Conservation (phyloP, 2,797 vertebrate species). For the Phaenicophaeus curvirostris region DNA sequence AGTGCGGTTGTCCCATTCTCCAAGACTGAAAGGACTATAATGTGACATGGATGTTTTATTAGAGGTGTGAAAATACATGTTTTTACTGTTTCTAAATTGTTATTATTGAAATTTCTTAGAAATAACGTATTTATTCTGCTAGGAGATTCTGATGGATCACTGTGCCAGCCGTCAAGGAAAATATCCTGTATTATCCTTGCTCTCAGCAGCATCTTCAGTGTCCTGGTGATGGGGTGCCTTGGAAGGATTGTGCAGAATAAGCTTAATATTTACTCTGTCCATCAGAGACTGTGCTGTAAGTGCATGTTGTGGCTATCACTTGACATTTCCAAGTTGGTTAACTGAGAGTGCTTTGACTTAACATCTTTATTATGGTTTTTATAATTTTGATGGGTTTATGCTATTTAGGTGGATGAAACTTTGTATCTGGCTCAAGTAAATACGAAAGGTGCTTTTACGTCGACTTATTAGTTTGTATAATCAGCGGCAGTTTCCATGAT, state of each 20-base stretch:
- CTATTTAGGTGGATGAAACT: background rate
- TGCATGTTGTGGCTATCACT: background rate
- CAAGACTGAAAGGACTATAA: background rate
- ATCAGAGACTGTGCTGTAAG: background rate
- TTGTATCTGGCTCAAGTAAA: slow-evolving; percentile 3
- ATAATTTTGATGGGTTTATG: background rate
- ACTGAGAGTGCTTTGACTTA: background rate
- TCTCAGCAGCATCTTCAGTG: background rate
- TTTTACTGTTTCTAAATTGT: background rate
- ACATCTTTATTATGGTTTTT: background rate
- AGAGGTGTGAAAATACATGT: background rate
- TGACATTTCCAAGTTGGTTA: background rate
- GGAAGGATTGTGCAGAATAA: background rate
- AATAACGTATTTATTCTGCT: background rate
- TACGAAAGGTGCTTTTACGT: background rate
- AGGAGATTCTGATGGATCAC: background rate
- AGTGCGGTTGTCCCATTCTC: background rate
- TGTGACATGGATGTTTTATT: background rate
- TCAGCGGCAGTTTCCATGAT: background rate
- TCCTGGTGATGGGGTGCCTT: background rate
- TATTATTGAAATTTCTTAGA: background rate
- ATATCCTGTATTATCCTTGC: background rate
- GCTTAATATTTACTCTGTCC: background rate
- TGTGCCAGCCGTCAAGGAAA: background rate
- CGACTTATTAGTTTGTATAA: background rate